These are phyloP conservation scores for Scolanthus callimorphus DNA, from an alignment of 92 coral and sea anemone genomes.

Conservation along the genomic window DNA sequence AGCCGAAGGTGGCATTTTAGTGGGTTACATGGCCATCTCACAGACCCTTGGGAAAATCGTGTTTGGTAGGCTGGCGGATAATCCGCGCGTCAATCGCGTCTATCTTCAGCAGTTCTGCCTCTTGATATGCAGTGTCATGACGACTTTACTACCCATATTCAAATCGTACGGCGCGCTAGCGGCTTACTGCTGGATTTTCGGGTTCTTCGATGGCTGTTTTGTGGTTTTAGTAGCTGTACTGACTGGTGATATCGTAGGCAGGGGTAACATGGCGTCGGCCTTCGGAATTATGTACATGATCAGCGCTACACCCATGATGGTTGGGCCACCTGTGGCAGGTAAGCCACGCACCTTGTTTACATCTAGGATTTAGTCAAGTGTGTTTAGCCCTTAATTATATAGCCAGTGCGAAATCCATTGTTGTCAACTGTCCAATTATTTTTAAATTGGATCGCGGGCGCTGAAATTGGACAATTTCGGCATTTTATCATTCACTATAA, in stretches of 20 bases:
- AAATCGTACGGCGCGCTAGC: conserved; percentile 42
- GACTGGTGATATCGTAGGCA: conserved; percentile 66
- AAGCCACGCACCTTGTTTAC: background rate
- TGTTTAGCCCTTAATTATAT: too few species aligned
- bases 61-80: conserved; percentile 72
- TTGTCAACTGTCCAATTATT: too few species aligned
- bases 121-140: conserved; percentile 59
- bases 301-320: conserved; percentile 71
- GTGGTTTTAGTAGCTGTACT: conserved; percentile 66
- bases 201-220: conserved; percentile 76
- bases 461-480: too few species aligned
- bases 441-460: too few species aligned
- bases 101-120: conserved; percentile 58
- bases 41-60: conserved; percentile 75
- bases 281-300: conserved; percentile 67
- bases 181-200: conserved; percentile 69
- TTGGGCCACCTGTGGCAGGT: conserved; percentile 86
- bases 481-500: too few species aligned
- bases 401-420: too few species aligned
- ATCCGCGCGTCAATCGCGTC: conserved; percentile 75
- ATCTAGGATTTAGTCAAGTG: too few species aligned
- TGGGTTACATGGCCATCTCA: conserved; percentile 77
- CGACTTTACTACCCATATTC: conserved; percentile 69
- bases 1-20: conserved; percentile 51
- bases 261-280: conserved; percentile 57